Evolutionary conservation across 2,888 invertebrate species (phyloP).

Genomic region (Orthosia cruda): DNA sequence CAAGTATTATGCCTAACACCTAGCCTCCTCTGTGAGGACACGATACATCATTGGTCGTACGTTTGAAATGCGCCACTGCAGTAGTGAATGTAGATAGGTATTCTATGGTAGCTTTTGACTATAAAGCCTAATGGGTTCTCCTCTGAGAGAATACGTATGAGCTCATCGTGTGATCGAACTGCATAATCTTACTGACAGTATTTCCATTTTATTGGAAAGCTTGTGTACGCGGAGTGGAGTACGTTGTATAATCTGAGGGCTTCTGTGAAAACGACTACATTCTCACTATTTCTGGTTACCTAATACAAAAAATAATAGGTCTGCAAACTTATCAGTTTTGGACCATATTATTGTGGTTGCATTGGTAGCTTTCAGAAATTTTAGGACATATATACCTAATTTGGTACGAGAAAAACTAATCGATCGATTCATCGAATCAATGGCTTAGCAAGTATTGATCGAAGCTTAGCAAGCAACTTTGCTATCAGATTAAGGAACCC

Average conservation of each 20-base stretch:
- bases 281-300: not conserved
- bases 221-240: constrained; percentile 9
- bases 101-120: constrained; percentile 23
- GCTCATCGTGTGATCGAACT: constrained; percentile 23
- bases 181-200: constrained; percentile 21
- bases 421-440: not conserved
- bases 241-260: not conserved
- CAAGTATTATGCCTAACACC: constrained; percentile 42
- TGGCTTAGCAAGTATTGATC: no score
- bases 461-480: not conserved
- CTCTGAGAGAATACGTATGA: constrained; percentile 39
- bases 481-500: not conserved
- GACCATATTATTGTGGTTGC: no score
- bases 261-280: not conserved
- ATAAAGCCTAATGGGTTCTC: constrained; percentile 32
- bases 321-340: not conserved
- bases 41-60: not conserved
- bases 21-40: constrained; percentile 40
- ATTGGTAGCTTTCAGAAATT: not conserved
- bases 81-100: constrained; percentile 8
- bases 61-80: constrained; percentile 31
- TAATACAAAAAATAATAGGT: not conserved
- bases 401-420: not conserved
- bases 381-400: not conserved
- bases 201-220: constrained; percentile 20